Conservation (phyloP, 2,797 vertebrate genomes). For the Scomberomorus guttatus region DNA sequence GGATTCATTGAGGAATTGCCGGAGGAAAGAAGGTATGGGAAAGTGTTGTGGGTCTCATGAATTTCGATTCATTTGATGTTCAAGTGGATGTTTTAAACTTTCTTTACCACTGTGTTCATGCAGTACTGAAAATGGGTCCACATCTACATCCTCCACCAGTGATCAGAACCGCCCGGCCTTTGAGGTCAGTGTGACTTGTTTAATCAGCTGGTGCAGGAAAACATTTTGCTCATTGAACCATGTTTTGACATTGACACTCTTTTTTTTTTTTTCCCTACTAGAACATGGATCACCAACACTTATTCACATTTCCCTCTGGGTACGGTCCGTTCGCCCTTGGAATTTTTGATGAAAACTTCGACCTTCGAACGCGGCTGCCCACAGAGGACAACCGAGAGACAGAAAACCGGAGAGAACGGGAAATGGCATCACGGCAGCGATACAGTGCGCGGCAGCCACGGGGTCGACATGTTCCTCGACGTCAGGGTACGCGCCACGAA, state of each 20-base stretch:
- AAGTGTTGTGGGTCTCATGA: neutral
- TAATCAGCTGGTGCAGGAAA: conserved; percentile 4
- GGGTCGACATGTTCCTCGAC: conserved; percentile 90
- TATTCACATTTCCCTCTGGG: conserved; percentile 93
- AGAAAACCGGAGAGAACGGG: conserved; percentile 91
- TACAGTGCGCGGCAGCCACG: conserved; percentile 92
- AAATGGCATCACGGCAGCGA: conserved; percentile 93
- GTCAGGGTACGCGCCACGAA: conserved; percentile 91
- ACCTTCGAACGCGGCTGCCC: conserved; percentile 87
- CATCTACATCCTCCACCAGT: conserved; percentile 84
- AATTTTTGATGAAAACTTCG: conserved; percentile 95
- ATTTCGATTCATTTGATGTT: conserved; percentile 1
- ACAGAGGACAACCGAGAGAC: conserved; percentile 91
- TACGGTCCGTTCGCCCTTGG: conserved; percentile 94
- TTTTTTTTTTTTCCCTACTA: conserved; percentile 56
- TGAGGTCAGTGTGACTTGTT: conserved; percentile 84
- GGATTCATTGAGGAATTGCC: conserved; percentile 96
- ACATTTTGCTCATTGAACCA: neutral
- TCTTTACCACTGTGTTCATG: conserved; percentile 50
- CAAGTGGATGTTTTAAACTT: neutral
- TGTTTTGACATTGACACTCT: conserved; percentile 35
- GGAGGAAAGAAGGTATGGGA: conserved; percentile 89
- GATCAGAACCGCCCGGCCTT: conserved; percentile 90
- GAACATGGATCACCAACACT: conserved; percentile 92
- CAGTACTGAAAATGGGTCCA: conserved; percentile 89